A percentile compares a stretch with the other conserved stretches of the same genome.
These are phyloP conservation scores for Lymantria dispar DNA, from an alignment of 2,888 invertebrate genomes.

Conservation along the genomic window DNA sequence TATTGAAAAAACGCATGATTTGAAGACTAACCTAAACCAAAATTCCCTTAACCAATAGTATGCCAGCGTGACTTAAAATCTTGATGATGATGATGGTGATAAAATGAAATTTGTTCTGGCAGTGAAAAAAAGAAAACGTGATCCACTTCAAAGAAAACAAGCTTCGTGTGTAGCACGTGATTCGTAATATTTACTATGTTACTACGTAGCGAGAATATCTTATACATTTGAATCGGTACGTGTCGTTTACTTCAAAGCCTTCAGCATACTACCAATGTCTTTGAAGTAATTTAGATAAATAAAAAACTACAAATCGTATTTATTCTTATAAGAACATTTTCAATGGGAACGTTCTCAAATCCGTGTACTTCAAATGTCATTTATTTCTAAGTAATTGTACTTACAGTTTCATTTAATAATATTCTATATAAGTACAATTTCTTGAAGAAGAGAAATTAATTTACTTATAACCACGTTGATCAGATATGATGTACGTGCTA, in stretches of 20 bases:
- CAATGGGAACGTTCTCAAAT: too few species aligned
- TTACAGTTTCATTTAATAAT: too few species aligned
- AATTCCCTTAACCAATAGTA: background rate
- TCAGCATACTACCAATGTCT: conserved; percentile 13
- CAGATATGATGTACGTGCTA: too few species aligned
- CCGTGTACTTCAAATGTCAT: too few species aligned
- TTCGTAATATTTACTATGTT: conserved; percentile 22
- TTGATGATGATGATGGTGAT: conserved; percentile 1
- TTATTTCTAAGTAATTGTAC: too few species aligned
- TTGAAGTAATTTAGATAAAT: conserved; percentile 16
- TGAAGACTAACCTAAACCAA: too few species aligned
- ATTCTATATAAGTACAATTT: too few species aligned
- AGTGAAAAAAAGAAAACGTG: conserved; percentile 15
- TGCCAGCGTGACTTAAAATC: background rate
- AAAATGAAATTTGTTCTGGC: conserved; percentile 7
- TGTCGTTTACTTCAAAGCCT: conserved; percentile 29
- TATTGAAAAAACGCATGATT: too few species aligned
- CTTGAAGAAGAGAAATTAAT: too few species aligned
- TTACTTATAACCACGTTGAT: too few species aligned
- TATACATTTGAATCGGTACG: conserved; percentile 23
- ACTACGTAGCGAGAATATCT: conserved; percentile 25
- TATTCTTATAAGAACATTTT: background rate
- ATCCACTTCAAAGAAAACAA: conserved; percentile 25
- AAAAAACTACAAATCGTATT: conserved; percentile 9
- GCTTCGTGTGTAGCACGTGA: conserved; percentile 20